A percentile compares a stretch with the other conserved stretches of the same genome.
phyloP scores from a whole-genome alignment of 2,888 invertebrate genomes.

The Copidosoma aretas region DNA sequence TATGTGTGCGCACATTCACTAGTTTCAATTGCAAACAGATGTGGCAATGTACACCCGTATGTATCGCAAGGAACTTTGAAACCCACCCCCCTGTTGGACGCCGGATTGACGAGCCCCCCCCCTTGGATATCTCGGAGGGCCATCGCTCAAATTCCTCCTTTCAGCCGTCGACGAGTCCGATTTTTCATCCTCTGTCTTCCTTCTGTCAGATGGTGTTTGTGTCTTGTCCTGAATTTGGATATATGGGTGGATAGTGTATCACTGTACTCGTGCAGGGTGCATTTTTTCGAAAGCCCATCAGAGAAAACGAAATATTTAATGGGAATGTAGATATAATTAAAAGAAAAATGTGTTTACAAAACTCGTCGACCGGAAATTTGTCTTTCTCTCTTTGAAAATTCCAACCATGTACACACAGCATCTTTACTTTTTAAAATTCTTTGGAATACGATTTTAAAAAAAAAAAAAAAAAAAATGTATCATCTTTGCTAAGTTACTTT shows the following conservation, averaged over 20 bases:
- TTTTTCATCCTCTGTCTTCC: slow-evolving; percentile 34
- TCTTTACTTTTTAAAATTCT: too few species aligned
- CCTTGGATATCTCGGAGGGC: slow-evolving; percentile 34
- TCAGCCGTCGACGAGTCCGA: slow-evolving; percentile 38
- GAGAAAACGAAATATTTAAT: too few species aligned
- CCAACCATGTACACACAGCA: too few species aligned
- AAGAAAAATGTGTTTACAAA: too few species aligned
- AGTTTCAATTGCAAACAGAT: slow-evolving; percentile 61
- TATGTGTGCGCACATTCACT: slow-evolving; percentile 43
- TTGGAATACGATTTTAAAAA: too few species aligned
- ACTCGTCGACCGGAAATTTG: too few species aligned
- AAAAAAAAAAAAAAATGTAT: too few species aligned
- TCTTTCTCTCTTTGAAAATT: too few species aligned
- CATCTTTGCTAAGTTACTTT: too few species aligned
- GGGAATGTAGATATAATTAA: too few species aligned
- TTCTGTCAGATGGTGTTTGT: not conserved
- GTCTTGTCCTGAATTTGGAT: not conserved
- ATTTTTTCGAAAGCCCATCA: not conserved
- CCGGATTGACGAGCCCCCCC: too few species aligned
- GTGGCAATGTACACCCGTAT: slow-evolving; percentile 47
- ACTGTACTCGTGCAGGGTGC: not conserved
- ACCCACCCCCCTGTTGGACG: slow-evolving; percentile 14
- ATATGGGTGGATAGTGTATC: not conserved
- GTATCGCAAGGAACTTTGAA: slow-evolving; percentile 38
- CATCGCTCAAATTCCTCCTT: slow-evolving; percentile 57